Evolutionary conservation across 2,797 vertebrate species (phyloP).

Genomic region (Mormyrops boulengeri): DNA sequence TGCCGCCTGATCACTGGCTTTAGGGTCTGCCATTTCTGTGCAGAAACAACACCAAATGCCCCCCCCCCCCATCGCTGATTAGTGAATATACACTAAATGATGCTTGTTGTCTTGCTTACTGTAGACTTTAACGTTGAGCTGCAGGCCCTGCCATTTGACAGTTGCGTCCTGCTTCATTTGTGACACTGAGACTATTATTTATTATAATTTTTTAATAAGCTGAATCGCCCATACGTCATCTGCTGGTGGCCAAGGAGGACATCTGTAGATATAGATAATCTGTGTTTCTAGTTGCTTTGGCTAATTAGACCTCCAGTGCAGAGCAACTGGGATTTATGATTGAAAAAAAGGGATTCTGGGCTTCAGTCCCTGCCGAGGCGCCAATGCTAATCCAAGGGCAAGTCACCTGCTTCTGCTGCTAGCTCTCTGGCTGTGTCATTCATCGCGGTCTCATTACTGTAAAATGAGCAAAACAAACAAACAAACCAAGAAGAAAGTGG

Average conservation of each 20-base stretch:
- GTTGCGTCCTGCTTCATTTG: not conserved
- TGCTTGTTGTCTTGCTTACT: not conserved
- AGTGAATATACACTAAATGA: not conserved
- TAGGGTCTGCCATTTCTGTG: not conserved
- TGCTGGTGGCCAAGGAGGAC: constrained; percentile 11
- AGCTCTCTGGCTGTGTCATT: constrained; percentile 15
- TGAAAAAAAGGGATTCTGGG: constrained; percentile 19
- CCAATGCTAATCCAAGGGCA: not conserved
- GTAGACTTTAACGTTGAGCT: not conserved
- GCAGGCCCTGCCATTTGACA: not conserved
- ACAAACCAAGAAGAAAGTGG: not conserved
- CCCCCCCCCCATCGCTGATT: constrained; percentile 4
- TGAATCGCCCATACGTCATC: not conserved
- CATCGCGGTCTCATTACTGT: constrained; percentile 15
- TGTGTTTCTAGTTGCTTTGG: constrained; percentile 34
- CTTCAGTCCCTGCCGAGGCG: constrained; percentile 5
- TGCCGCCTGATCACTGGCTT: not conserved
- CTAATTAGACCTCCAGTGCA: constrained; percentile 37
- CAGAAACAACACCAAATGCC: not conserved
- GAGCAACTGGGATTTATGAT: constrained; percentile 29
- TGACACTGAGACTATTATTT: not conserved
- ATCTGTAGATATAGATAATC: constrained; percentile 29
- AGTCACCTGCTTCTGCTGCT: constrained; percentile 19
- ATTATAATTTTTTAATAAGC: not conserved
- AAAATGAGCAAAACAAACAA: constrained; percentile 11